Evolutionary conservation across 2,888 invertebrate genomes (phyloP).

Genomic region (Lottia scabra): DNA sequence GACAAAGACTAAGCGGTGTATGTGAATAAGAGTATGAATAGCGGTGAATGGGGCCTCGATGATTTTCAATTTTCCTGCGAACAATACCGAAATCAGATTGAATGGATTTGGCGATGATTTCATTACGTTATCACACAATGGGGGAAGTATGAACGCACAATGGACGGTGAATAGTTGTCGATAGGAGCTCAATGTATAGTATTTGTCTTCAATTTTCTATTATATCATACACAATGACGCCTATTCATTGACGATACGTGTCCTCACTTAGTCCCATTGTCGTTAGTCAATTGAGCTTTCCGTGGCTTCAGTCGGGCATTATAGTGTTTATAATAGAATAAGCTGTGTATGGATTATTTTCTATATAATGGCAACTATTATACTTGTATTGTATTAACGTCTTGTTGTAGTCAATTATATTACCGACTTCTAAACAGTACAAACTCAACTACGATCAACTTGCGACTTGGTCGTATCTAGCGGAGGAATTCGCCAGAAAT

Average conservation of each 20-base stretch:
- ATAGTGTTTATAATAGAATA: slow-evolving; percentile 18
- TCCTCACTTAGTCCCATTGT: slow-evolving; percentile 50
- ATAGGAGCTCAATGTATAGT: slow-evolving; percentile 54
- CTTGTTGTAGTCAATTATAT: slow-evolving; percentile 3
- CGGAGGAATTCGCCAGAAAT: too few species aligned
- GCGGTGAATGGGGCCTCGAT: slow-evolving; percentile 41
- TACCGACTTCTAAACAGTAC: background rate
- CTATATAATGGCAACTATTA: background rate
- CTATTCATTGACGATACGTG: slow-evolving; percentile 48
- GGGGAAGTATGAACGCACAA: background rate
- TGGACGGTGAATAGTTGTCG: slow-evolving; percentile 54
- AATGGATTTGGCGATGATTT: slow-evolving; percentile 62
- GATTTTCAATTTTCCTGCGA: slow-evolving; percentile 65
- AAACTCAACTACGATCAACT: too few species aligned
- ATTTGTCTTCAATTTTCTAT: slow-evolving; percentile 61
- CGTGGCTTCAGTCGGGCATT: slow-evolving; percentile 29
- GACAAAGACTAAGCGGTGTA: slow-evolving; percentile 42
- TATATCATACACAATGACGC: slow-evolving; percentile 55
- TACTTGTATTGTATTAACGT: background rate
- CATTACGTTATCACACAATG: slow-evolving; percentile 58
- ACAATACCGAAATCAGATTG: slow-evolving; percentile 62
- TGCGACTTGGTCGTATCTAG: too few species aligned
- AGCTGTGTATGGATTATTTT: background rate
- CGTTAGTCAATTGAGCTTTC: slow-evolving; percentile 42
- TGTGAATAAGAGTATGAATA: slow-evolving; percentile 33